phyloP scores from a whole-genome alignment of 2,113 vertebrate genomes.

The Mixornis gularis region DNA sequence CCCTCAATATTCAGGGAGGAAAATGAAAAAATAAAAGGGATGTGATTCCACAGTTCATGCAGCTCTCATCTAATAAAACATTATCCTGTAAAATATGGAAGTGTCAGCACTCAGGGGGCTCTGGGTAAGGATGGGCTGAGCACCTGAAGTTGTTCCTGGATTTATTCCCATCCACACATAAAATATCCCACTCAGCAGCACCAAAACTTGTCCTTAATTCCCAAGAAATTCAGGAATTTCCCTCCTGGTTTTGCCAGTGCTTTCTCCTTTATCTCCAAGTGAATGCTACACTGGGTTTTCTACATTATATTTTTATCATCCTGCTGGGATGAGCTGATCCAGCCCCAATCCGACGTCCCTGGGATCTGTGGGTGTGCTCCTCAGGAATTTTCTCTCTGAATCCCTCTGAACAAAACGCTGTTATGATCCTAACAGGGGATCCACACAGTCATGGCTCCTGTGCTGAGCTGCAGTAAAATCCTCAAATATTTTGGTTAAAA shows the following conservation, averaged over 20 bases:
- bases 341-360: rapidly evolving
- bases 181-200: background rate
- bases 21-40: background rate
- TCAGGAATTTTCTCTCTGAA: background rate
- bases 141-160: background rate
- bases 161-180: background rate
- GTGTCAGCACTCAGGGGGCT: background rate
- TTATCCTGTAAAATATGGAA: background rate
- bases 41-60: background rate
- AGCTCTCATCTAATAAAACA: background rate
- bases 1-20: background rate
- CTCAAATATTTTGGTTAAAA: background rate
- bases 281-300: background rate
- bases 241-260: background rate
- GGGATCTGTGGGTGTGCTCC: background rate
- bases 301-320: background rate
- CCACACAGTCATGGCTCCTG: too few relatives aligned
- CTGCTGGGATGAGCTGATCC: background rate
- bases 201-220: background rate
- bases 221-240: background rate
- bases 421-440: background rate
- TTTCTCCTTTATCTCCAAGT: background rate
- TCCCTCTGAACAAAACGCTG: background rate
- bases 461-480: background rate
- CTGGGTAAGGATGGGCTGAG: background rate